Evolutionary conservation across 2,797 vertebrate genomes (phyloP).

Genomic region (Decapterus maruadsi): DNA sequence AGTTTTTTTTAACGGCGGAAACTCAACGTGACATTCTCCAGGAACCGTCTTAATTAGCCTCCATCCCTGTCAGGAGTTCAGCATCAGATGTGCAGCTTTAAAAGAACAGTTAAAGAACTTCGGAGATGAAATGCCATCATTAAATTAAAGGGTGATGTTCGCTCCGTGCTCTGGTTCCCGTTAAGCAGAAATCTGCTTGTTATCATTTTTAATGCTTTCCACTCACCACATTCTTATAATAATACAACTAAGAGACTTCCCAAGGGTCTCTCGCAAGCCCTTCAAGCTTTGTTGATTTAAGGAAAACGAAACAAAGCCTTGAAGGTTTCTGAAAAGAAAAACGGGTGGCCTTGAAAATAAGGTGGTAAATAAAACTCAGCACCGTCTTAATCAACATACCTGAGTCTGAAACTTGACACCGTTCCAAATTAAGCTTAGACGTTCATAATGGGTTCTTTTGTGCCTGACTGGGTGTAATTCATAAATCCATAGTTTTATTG

Average conservation of each 20-base stretch:
- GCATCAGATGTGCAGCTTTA: constrained; percentile 8
- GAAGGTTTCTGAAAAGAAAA: constrained; percentile 6
- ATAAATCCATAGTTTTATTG: too few species aligned
- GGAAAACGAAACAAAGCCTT: constrained; percentile 29
- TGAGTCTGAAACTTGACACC: background rate
- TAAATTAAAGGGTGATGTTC: constrained; percentile 27
- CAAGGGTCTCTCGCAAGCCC: background rate
- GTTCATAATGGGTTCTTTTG: too few species aligned
- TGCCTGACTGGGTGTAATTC: too few species aligned
- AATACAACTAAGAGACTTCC: constrained; percentile 18
- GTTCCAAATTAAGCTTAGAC: too few species aligned
- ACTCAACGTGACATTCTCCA: background rate
- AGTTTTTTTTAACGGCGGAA: background rate
- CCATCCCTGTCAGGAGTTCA: constrained; percentile 6
- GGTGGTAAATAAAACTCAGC: constrained; percentile 1
- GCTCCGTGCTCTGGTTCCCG: constrained; percentile 26
- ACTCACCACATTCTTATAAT: constrained; percentile 35
- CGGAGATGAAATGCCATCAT: constrained; percentile 9
- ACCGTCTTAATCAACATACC: background rate
- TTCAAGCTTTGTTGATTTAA: constrained; percentile 30
- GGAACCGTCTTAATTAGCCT: constrained; percentile 25
- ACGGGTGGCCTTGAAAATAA: background rate
- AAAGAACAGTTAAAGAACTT: constrained; percentile 1
- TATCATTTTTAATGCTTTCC: constrained; percentile 19
- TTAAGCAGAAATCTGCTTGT: constrained; percentile 28